These are phyloP conservation scores for Anoplius nigerrimus DNA, from an alignment of 2,888 invertebrate genomes.

Conservation along the genomic window DNA sequence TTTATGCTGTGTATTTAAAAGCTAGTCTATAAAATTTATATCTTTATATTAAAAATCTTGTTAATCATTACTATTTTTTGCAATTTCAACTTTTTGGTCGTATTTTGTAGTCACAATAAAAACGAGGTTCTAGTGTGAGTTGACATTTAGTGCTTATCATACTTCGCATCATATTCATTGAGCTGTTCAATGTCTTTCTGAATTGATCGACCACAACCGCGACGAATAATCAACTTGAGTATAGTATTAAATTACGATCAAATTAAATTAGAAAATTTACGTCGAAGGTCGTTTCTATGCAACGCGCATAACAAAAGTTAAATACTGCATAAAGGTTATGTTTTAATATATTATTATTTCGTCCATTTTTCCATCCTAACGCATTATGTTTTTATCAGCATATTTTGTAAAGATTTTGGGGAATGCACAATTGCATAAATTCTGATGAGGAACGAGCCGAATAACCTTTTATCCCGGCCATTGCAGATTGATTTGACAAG, in stretches of 20 bases:
- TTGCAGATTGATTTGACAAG: constrained; percentile 63
- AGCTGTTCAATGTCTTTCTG: no score
- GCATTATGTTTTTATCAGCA: constrained; percentile 4
- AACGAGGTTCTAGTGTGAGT: background rate
- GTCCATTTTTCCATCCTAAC: constrained; percentile 6
- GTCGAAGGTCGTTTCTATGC: constrained; percentile 3
- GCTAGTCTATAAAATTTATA: no score
- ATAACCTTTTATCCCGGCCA: constrained; percentile 74
- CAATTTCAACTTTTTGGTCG: no score
- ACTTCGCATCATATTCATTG: no score
- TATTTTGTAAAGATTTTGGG: constrained; percentile 13
- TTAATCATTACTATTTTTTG: background rate
- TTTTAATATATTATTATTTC: constrained; percentile 31
- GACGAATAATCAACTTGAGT: background rate
- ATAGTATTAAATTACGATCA: background rate
- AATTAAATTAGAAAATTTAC: constrained; percentile 17
- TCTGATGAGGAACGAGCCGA: constrained; percentile 46
- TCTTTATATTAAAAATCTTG: background rate
- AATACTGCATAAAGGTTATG: constrained; percentile 49
- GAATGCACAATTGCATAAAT: constrained; percentile 21
- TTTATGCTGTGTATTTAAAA: no score
- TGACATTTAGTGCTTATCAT: no score
- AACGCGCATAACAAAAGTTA: constrained; percentile 27
- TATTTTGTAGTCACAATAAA: no score
- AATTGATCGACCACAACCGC: no score